Evolutionary conservation across 2,113 vertebrate species (phyloP).

Genomic region (Ramphastos sulfuratus): DNA sequence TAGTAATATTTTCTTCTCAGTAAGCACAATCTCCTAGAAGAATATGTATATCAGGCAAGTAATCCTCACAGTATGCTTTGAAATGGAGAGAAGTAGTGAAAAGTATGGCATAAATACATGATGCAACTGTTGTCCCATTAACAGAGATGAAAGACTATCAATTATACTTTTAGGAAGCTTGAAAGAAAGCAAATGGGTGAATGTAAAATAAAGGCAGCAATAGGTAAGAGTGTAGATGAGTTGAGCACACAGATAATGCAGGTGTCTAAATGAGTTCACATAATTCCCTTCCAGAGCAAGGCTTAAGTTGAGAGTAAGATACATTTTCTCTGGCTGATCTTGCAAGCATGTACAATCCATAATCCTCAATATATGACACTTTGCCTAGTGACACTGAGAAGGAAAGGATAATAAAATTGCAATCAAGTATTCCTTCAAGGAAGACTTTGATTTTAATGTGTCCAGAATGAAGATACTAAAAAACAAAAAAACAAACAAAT

Average conservation of each 20-base stretch:
- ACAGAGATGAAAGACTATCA: not conserved
- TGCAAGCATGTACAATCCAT: not conserved
- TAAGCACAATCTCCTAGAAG: not conserved
- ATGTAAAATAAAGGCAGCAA: not conserved
- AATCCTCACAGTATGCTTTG: not conserved
- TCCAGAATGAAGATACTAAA: not conserved
- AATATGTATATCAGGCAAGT: not conserved
- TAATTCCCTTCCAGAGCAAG: not conserved
- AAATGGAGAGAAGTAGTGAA: not conserved
- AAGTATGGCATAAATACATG: not conserved
- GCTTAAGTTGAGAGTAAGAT: not conserved
- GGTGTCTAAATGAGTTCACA: not conserved
- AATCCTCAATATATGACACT: rapidly evolving
- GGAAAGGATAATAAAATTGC: not conserved
- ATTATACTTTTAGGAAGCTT: not conserved
- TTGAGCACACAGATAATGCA: not conserved
- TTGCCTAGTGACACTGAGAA: not conserved
- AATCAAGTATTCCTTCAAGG: not conserved
- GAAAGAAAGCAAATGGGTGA: not conserved
- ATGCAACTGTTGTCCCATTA: not conserved
- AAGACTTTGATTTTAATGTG: not conserved
- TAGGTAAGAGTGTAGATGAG: not conserved
- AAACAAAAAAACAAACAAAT: not conserved
- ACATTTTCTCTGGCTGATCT: not conserved
- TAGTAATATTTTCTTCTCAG: not conserved